A percentile compares a stretch with the other conserved stretches of the same genome.
Conservation (phyloP, 37 sponge, comb jelly and placozoan species). For the Hexactinellida sp. region DNA sequence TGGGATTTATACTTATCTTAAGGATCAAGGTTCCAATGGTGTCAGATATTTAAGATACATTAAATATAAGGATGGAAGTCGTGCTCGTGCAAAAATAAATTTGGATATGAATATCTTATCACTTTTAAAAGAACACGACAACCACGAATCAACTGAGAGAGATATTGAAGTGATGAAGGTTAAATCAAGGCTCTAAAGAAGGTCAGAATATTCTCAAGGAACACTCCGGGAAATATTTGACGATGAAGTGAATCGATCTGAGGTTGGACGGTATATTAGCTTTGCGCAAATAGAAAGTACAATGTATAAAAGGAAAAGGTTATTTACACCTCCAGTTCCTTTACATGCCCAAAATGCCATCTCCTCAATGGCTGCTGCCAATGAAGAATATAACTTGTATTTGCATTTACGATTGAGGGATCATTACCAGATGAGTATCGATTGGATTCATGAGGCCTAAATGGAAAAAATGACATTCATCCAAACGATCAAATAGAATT, state of each 20-base stretch:
- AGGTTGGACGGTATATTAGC: background rate
- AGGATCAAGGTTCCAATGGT: background rate
- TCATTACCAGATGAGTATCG: background rate
- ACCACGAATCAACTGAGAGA: background rate
- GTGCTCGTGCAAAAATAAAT: background rate
- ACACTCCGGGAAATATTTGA: too few relatives aligned
- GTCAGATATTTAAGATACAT: background rate
- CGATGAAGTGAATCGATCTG: background rate
- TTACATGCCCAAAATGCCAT: background rate
- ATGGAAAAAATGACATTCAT: background rate
- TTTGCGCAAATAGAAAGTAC: background rate
- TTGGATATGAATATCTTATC: background rate
- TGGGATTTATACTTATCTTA: background rate
- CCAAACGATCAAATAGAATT: background rate
- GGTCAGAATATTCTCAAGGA: background rate
- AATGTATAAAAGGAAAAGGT: too few relatives aligned
- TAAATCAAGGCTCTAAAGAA: background rate
- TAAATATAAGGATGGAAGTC: background rate
- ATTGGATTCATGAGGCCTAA: background rate
- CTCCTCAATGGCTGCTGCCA: background rate
- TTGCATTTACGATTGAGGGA: background rate
- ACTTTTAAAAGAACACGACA: background rate
- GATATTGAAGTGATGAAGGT: background rate
- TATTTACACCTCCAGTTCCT: background rate
- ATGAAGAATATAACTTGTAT: background rate